Base-by-base conservation (phyloP, 1,140 invertebrate species). In the Drosophila paulistorum region DNA sequence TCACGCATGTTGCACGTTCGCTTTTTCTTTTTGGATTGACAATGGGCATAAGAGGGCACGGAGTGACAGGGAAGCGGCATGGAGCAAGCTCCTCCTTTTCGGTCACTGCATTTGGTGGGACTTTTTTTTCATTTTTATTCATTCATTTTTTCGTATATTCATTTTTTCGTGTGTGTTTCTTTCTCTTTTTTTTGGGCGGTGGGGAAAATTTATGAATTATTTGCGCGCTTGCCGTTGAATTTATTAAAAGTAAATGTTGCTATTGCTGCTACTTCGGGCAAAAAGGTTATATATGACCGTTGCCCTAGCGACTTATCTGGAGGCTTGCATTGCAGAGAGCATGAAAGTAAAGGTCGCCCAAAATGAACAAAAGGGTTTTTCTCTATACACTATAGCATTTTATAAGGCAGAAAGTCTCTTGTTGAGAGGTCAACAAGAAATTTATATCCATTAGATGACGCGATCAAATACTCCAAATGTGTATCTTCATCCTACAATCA, bases 151-250 rank as follows among this genome's bases (percentile, higher is more conserved):
- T 17, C 17, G 35, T 39, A 7, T 39, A 20, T 20, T 39, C 59
- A 37, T 17, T 42, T 41, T 41, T 60, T 68, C 58, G 51, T 71
- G 65, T 45, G 14, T 14, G 11, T 20, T 64, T 64, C 57, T 69
- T 58, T 37, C 35, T n/a, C 35, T n/a, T 48, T 26, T 63, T 57
- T 74, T 67, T 45, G 55, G 75, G 65, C 2, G 35, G 3, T 10
- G 37, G 67, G 71, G 64, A 81, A 41, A 77, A 80, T 85, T 85
- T 85, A 80, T 85, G 74, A 85, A 84, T 80, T 85, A 85, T 85
- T 85, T 85, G 82, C 74, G 61, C 74, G 65, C 74, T 83, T 76
- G 76, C 66, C 41, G 72, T 82, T 67, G 74, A 80, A 85, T 85
- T 85, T 85, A 84, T 85, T 75, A 79, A 84, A 77, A 84, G 74